Base-by-base conservation (phyloP, 2,113 vertebrate species). In the Perca fluviatilis region DNA sequence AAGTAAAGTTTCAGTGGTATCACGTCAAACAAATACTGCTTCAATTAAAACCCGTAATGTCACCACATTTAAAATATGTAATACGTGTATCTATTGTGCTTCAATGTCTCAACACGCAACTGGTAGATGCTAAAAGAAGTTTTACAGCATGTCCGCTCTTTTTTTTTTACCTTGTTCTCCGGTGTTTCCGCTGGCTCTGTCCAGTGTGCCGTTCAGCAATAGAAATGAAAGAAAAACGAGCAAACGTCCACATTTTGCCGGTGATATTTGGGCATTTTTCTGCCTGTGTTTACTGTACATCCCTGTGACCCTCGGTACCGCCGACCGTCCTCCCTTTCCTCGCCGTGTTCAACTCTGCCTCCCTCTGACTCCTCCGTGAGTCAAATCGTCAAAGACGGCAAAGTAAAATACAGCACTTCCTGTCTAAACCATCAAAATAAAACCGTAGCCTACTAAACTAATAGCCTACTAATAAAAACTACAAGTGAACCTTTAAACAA, bases 211-310 rank as follows among this genome's bases (percentile, higher is more conserved):
- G 87, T n/a, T 89, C 77, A 95, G 88, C 75, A 93, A 61, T 43
- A 95, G 46, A 15, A 94, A n/a, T 40, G 18, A 86, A 4, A 92
- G 60, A 43, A 92, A 27, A 21, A 89, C 47, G 16, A 91, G 74
- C 50, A 86, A 30, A 71, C 75, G 84, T 87, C 86, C 90, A 62
- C 92, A 87, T 86, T 60, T 80, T 77, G 84, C 85, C 82, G 89
- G 67, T 25, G 85, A 86, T 67, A 77, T 84, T 71, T 87, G 93
- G 78, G 51, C 92, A 84, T 94, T 91, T 96, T 96, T 96, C 94
- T 96, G 95, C 84, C 95, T 91, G 86, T 95, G 95, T 96, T 96
- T 96, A 89, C 93, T 96, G 91, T 96, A 96, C 95, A 96, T 96
- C 94, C 95, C 95, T 92, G 93, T 93, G 86, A 85, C 86, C 88